Base-by-base conservation (phyloP, 2,888 invertebrate genomes). In the Phania funesta region DNA sequence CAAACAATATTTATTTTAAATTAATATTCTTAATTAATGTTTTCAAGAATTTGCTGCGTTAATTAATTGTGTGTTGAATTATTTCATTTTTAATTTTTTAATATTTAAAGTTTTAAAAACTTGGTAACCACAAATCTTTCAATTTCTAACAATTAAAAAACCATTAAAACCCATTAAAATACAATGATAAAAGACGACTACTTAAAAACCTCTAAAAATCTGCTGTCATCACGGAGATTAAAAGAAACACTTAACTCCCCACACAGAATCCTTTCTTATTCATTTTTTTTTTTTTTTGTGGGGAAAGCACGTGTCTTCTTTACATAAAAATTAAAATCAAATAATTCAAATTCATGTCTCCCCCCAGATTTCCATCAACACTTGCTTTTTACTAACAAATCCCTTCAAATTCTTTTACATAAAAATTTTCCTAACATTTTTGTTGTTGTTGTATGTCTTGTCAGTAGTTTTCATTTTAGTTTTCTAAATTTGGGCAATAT, bases 101-200 rank as follows among this genome's bases (percentile, higher is more conserved):
- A 4, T n/a, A 26, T 29, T 52, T 52, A 26, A 24, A 13, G 13
- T 8, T 24, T 16, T 52, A 5, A 20, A 29, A 22, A 78, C 67
- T 62, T 41, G 35, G 44, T 50, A 26, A 7, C 11, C 67, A 78
- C 75, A 78, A 82, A 82, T 82, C 82, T 82, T 65, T 82, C 78
- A 82, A 46, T 74, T 50, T 52, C 38, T 48, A 70, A 70, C 70
- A 58, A 82, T 82, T 78, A 82, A 82, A 82, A 78, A 75, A 24
- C 78, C 78, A 82, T 82, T 82, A 75, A 78, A 78, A 56, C 35
- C 13, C 64, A 74, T 74, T 74, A 74, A 65, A 74, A 35, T 56
- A 1, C 35, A 65, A 74, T 65, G 26, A 74, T 71, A 52, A 64
- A 38, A 62, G 41, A 68, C 56, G 48, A 67, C 32, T 50, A 70